These are phyloP conservation scores for Cydia splendana DNA, from an alignment of 1,140 invertebrate species.

Conservation along the genomic window DNA sequence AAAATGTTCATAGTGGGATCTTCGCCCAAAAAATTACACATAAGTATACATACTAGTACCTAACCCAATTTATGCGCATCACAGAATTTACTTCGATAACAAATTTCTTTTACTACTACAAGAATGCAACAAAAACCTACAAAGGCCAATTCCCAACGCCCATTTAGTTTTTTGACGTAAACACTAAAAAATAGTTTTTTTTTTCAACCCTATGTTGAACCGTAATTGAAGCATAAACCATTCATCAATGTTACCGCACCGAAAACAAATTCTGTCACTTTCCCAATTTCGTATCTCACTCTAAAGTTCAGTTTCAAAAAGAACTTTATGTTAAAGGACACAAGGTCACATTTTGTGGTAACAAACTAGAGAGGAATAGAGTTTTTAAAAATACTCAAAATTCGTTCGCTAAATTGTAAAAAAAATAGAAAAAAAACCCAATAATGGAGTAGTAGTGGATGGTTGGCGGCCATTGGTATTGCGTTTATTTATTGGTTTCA, in stretches of 20 bases:
- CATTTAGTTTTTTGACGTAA: background rate
- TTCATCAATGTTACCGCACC: constrained; percentile 24
- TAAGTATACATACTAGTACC: too few species aligned
- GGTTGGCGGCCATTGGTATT: background rate
- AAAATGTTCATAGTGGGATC: too few species aligned
- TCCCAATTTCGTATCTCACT: background rate
- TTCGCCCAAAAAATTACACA: too few species aligned
- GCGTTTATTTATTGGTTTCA: constrained; percentile 26
- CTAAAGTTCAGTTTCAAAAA: background rate
- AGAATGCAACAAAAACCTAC: background rate
- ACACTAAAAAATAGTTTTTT: constrained; percentile 15
- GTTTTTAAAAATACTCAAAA: background rate
- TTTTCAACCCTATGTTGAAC: constrained; percentile 8
- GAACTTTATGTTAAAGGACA: background rate
- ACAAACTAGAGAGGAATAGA: background rate
- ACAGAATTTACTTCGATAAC: too few species aligned
- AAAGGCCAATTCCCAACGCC: background rate
- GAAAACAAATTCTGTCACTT: constrained; percentile 6
- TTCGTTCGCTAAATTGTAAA: constrained; percentile 8
- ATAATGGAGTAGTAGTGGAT: constrained; percentile 20
- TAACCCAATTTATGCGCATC: too few species aligned
- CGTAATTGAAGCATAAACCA: constrained; percentile 25
- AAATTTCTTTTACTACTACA: background rate
- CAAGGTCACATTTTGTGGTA: background rate
- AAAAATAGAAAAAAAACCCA: constrained; percentile 16